These are phyloP conservation scores for Poliocrania exsul DNA, from an alignment of 2,797 vertebrate species.

Conservation along the genomic window DNA sequence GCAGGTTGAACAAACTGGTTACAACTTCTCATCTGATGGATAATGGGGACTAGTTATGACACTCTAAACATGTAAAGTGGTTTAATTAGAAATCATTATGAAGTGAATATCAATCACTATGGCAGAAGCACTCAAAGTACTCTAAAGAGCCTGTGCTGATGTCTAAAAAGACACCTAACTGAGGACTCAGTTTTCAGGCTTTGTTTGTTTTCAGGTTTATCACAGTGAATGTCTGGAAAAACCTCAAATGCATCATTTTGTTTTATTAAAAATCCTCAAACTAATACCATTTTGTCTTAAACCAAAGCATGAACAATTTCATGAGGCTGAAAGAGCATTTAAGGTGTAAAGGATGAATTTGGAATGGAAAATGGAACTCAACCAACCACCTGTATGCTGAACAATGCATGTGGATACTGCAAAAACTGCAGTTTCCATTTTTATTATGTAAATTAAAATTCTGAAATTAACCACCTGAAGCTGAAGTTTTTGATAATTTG, in stretches of 20 bases:
- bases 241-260: background rate
- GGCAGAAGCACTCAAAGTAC: background rate
- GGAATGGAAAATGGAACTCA: slow-evolving; percentile 37
- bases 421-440: background rate
- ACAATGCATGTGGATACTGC: background rate
- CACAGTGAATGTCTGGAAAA: background rate
- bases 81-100: background rate
- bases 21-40: background rate
- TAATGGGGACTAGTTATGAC: background rate
- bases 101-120: background rate
- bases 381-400: background rate
- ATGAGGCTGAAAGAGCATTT: background rate
- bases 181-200: background rate
- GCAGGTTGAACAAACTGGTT: background rate
- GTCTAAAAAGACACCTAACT: background rate
- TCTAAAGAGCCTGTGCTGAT: background rate
- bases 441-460: background rate
- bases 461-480: background rate
- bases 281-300: background rate
- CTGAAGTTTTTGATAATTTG: slow-evolving; percentile 1
- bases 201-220: background rate
- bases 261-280: background rate
- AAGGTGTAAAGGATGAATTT: slow-evolving; percentile 25
- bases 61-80: background rate
- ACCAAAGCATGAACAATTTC: background rate